phyloP scores from a whole-genome alignment of 2,888 invertebrate species.

The Platycheirus rosarum region DNA sequence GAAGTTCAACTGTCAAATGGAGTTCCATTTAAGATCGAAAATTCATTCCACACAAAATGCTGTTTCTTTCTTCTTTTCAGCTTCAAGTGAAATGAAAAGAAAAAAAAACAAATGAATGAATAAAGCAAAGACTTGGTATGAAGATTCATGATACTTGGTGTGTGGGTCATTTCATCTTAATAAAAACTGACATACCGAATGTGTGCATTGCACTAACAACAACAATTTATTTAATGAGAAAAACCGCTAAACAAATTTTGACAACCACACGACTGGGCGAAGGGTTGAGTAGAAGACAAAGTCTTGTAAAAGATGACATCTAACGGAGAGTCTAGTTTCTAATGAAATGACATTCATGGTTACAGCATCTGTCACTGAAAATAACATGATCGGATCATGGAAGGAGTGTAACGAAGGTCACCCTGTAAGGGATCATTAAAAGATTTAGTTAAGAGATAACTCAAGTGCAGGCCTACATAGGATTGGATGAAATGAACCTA shows the following conservation, averaged over 20 bases:
- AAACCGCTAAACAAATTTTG: constrained; percentile 47
- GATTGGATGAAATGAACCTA: not conserved
- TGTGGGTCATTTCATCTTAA: constrained; percentile 71
- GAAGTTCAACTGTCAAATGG: not conserved
- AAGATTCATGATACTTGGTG: constrained; percentile 47
- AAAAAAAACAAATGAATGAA: constrained; percentile 48
- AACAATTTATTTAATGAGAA: constrained; percentile 33
- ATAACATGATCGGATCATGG: constrained; percentile 1
- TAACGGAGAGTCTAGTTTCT: not conserved
- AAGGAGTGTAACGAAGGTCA: constrained; percentile 33
- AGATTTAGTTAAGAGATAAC: constrained; percentile 46
- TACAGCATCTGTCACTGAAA: not conserved
- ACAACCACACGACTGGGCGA: constrained; percentile 10
- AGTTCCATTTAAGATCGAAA: constrained; percentile 9
- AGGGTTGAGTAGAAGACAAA: constrained; percentile 1
- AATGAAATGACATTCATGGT: too few species aligned
- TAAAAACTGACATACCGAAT: constrained; percentile 63
- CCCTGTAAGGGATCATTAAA: constrained; percentile 48
- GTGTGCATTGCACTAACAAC: constrained; percentile 38
- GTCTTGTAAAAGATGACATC: constrained; percentile 1
- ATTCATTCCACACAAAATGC: not conserved
- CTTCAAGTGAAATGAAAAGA: constrained; percentile 29
- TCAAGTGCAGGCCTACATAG: constrained; percentile 38
- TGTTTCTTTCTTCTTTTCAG: constrained; percentile 22
- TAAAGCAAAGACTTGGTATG: constrained; percentile 15